Conservation (phyloP, 2,113 vertebrate genomes). For the Empidonax traillii region DNA sequence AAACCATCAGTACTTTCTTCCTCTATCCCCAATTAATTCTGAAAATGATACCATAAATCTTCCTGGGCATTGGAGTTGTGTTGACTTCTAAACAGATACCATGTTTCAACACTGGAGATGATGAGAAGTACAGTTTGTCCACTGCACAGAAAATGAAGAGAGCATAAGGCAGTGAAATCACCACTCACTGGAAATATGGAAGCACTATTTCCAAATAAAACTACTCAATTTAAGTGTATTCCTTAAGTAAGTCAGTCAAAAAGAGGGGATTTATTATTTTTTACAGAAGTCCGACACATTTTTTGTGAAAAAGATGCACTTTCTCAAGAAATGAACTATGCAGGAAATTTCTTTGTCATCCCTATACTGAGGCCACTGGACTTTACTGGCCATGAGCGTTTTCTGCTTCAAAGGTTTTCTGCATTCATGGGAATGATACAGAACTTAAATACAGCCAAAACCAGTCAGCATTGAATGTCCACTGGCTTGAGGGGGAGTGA, state of each 20-base stretch:
- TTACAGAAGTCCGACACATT: neutral
- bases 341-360: neutral
- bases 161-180: neutral
- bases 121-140: neutral
- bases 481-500: neutral
- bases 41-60: neutral
- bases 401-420: constrained; percentile 23
- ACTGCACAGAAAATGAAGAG: neutral
- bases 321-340: neutral
- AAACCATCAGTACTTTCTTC: neutral
- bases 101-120: neutral
- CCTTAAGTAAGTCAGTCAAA: neutral
- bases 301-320: neutral
- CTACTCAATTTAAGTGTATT: neutral
- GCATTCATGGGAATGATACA: neutral
- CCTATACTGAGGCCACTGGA: neutral
- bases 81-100: neutral
- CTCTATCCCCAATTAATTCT: neutral
- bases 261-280: neutral
- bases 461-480: neutral
- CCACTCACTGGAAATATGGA: neutral
- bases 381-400: neutral
- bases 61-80: neutral
- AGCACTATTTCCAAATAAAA: neutral
- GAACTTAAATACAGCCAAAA: neutral